Conservation (phyloP, 2,113 vertebrate genomes). For the Platichthys stellatus region DNA sequence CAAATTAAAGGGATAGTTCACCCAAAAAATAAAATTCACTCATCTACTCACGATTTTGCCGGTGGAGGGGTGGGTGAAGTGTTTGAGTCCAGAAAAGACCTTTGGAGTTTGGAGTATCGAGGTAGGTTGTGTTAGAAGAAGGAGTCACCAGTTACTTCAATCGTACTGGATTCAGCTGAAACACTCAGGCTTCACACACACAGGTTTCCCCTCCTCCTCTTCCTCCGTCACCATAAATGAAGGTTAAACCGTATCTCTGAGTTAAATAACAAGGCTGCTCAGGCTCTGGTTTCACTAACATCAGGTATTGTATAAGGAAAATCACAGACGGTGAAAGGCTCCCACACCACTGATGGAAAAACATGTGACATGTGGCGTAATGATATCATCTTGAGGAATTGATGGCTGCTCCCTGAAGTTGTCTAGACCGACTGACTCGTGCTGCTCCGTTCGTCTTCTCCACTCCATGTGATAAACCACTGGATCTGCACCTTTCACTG, state of each 20-base stretch:
- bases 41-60: no score
- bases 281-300: no score
- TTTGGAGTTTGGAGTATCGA: no score
- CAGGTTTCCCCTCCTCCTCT: not conserved
- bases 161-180: no score
- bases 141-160: no score
- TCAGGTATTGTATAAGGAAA: not conserved
- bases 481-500: constrained; percentile 17
- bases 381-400: constrained; percentile 13
- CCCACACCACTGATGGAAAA: not conserved
- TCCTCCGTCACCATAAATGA: not conserved
- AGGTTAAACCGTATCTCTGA: not conserved
- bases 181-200: not conserved
- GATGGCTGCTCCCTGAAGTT: constrained; percentile 3
- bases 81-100: no score
- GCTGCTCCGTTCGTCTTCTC: constrained; percentile 22
- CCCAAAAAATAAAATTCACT: no score
- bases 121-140: no score
- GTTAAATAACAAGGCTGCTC: not conserved
- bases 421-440: constrained; percentile 6
- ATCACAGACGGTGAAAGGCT: not conserved
- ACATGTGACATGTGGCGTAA: not conserved
- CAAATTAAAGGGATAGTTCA: no score
- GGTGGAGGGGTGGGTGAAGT: no score
- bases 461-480: constrained; percentile 7